Evolutionary conservation across 2,797 vertebrate genomes (phyloP).

Genomic region (Mus spretus): DNA sequence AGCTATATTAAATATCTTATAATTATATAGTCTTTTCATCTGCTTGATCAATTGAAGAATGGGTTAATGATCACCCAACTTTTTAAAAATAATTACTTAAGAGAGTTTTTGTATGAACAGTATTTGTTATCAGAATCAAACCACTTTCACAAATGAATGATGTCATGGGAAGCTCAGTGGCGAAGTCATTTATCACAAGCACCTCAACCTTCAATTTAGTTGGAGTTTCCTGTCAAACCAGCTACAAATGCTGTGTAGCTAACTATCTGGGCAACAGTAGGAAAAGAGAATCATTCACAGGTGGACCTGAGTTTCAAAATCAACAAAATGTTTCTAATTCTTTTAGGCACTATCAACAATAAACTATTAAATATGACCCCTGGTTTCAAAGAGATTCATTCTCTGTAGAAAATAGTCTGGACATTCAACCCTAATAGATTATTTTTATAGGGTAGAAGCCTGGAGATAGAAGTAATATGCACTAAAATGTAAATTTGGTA

Average conservation of each 20-base stretch:
- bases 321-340: neutral
- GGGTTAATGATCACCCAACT: neutral
- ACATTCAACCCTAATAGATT: neutral
- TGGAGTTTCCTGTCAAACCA: constrained; percentile 2
- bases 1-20: too few species aligned
- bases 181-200: neutral
- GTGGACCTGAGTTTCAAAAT: constrained; percentile 14
- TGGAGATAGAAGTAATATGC: constrained; percentile 36
- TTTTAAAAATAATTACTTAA: neutral
- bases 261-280: too few species aligned
- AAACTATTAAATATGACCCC: neutral
- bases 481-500: neutral
- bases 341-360: neutral
- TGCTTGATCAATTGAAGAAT: neutral
- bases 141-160: neutral
- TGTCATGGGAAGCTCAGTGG: neutral
- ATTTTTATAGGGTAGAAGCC: neutral
- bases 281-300: neutral
- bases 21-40: neutral
- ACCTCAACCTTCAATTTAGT: neutral
- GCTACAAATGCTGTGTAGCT: neutral
- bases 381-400: neutral
- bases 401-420: neutral
- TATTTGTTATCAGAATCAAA: constrained; percentile 13
- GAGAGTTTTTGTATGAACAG: neutral